phyloP scores from a whole-genome alignment of 2,113 vertebrate species.

The Hippocampus abdominalis region DNA sequence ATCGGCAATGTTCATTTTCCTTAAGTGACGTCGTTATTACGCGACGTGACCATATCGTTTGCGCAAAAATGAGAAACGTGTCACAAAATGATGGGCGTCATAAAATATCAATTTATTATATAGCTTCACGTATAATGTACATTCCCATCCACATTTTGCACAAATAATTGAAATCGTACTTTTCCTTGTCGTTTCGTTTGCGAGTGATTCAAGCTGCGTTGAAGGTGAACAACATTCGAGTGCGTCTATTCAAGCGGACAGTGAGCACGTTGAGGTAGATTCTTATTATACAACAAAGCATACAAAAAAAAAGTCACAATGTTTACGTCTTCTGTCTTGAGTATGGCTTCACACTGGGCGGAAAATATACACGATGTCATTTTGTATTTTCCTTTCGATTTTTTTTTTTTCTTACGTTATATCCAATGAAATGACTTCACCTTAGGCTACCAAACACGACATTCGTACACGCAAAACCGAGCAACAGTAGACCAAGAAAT shows the following conservation, averaged over 20 bases:
- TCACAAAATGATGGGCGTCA: constrained; percentile 3
- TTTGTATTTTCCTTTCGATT: neutral
- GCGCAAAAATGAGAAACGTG: neutral
- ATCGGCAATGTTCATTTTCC: neutral
- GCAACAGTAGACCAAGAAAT: neutral
- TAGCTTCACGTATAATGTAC: constrained; percentile 58
- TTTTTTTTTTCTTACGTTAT: neutral
- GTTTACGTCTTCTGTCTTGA: neutral
- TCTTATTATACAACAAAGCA: constrained; percentile 20
- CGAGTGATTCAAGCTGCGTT: constrained; percentile 30
- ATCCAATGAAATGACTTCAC: neutral
- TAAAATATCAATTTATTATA: constrained; percentile 62
- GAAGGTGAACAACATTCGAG: constrained; percentile 13
- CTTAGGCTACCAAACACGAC: neutral
- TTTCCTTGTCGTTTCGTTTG: neutral
- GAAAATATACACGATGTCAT: neutral
- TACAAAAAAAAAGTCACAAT: neutral
- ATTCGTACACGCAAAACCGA: neutral
- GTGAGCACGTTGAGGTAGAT: constrained; percentile 69
- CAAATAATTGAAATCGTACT: constrained; percentile 9
- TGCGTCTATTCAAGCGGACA: constrained; percentile 31
- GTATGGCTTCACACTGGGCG: neutral
- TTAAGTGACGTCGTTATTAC: no score
- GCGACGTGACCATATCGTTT: no score
- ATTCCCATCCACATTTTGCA: constrained; percentile 28